phyloP scores from a whole-genome alignment of 2,888 invertebrate genomes.

The Stenoptilia bipunctidactyla region DNA sequence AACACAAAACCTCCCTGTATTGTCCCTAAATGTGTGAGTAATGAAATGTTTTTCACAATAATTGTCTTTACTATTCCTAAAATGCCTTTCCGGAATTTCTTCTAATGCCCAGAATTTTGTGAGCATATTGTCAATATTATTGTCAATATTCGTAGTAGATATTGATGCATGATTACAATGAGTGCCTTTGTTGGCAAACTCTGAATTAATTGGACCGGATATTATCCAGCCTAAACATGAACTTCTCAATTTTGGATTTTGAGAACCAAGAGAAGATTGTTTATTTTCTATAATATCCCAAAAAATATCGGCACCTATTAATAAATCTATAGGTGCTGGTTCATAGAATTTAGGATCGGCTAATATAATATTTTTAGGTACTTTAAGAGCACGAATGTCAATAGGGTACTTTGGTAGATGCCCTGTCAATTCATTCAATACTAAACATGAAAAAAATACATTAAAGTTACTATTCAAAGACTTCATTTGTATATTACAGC shows the following conservation, averaged over 20 bases:
- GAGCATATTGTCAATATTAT: conserved; percentile 10
- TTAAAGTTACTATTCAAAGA: conserved; percentile 5
- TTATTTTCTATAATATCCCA: conserved; percentile 18
- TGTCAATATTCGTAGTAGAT: background rate
- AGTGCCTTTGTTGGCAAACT: background rate
- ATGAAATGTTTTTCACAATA: conserved; percentile 18
- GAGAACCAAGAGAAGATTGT: conserved; percentile 13
- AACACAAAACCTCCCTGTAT: conserved; percentile 15
- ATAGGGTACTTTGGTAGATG: conserved; percentile 9
- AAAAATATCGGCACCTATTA: conserved; percentile 16
- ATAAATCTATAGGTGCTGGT: conserved; percentile 11
- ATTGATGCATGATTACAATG: conserved; percentile 10
- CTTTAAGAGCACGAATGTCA: conserved; percentile 5
- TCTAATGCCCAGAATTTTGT: conserved; percentile 19
- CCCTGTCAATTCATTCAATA: conserved; percentile 13
- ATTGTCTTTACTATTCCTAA: conserved; percentile 11
- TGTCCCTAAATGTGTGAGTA: conserved; percentile 8
- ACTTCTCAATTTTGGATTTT: conserved; percentile 13
- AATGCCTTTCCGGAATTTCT: conserved; percentile 12
- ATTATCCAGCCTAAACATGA: conserved; percentile 21
- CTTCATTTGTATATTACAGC: conserved; percentile 3
- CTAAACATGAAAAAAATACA: conserved; percentile 11
- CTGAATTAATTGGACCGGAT: conserved; percentile 15
- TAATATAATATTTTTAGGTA: conserved; percentile 9
- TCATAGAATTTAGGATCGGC: conserved; percentile 14